Percentiles rank a stretch among this genome's conserved stretches.
These are phyloP conservation scores for Brachyalestes nurse DNA, from an alignment of 2,797 vertebrate species.

Conservation along the genomic window DNA sequence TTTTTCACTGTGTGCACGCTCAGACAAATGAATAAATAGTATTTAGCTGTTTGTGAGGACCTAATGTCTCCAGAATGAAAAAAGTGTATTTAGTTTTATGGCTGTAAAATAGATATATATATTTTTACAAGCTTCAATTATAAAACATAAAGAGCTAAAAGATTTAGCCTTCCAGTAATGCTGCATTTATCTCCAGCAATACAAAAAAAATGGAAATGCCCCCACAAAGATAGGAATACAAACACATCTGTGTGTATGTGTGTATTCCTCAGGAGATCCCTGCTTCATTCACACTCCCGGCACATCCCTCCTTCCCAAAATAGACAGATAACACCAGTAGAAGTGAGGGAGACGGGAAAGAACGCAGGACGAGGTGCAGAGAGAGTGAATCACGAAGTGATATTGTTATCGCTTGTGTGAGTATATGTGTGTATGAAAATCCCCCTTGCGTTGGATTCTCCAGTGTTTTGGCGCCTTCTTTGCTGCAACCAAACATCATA, in stretches of 20 bases:
- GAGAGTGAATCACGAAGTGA: constrained; percentile 23
- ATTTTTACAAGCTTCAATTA: no score
- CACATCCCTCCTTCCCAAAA: constrained; percentile 66
- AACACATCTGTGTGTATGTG: constrained; percentile 40
- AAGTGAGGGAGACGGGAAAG: constrained; percentile 36
- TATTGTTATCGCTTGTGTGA: neutral
- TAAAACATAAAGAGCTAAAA: no score
- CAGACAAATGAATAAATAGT: no score
- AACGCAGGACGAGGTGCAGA: constrained; percentile 6
- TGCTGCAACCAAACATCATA: neutral
- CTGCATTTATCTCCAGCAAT: neutral
- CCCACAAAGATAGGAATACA: neutral
- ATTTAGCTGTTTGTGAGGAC: no score
- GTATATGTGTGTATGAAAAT: neutral
- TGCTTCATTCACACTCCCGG: constrained; percentile 49
- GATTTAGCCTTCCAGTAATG: no score
- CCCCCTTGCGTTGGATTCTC: neutral
- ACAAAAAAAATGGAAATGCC: neutral
- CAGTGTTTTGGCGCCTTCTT: neutral
- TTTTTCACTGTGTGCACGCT: no score
- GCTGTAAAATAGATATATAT: no score
- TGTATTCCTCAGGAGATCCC: constrained; percentile 40
- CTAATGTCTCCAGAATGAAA: no score
- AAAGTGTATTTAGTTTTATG: no score
- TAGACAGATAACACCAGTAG: constrained; percentile 68